Conservation (phyloP, 1,140 invertebrate species). For the Zaprionus inermis region DNA sequence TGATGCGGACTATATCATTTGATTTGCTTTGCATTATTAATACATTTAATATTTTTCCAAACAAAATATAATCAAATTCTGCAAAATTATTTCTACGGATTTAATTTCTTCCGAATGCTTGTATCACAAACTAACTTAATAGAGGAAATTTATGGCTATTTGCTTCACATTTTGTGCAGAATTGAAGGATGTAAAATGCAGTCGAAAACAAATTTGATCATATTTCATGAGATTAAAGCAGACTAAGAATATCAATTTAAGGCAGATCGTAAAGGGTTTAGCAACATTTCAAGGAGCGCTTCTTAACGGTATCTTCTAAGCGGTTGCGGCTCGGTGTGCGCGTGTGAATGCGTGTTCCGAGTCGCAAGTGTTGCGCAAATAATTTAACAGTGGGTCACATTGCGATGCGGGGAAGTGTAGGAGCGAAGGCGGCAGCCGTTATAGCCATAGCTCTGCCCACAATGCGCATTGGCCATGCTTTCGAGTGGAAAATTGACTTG, state of each 20-base stretch:
- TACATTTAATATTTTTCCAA: too few relatives aligned
- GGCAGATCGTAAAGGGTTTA: slow-evolving; percentile 7
- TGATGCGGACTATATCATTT: too few relatives aligned
- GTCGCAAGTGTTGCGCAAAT: slow-evolving; percentile 61
- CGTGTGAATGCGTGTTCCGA: slow-evolving; percentile 9
- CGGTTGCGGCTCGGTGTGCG: background rate
- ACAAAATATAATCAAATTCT: background rate
- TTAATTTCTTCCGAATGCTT: background rate
- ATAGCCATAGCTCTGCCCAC: slow-evolving; percentile 27
- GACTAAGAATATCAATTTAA: background rate
- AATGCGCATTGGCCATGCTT: slow-evolving; percentile 71
- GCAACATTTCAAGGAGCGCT: background rate
- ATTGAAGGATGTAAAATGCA: too few relatives aligned
- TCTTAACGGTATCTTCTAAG: slow-evolving; percentile 15
- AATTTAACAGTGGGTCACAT: slow-evolving; percentile 62
- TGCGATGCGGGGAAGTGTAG: background rate
- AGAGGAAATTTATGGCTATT: background rate
- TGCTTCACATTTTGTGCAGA: background rate
- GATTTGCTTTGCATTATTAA: too few relatives aligned
- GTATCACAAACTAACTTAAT: too few relatives aligned
- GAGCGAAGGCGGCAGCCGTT: background rate
- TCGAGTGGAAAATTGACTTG: slow-evolving; percentile 83
- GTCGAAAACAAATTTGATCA: background rate
- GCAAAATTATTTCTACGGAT: background rate
- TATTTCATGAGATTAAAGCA: background rate